Evolutionary conservation across 92 coral and sea anemone genomes (phyloP).

Genomic region (Porites rus): DNA sequence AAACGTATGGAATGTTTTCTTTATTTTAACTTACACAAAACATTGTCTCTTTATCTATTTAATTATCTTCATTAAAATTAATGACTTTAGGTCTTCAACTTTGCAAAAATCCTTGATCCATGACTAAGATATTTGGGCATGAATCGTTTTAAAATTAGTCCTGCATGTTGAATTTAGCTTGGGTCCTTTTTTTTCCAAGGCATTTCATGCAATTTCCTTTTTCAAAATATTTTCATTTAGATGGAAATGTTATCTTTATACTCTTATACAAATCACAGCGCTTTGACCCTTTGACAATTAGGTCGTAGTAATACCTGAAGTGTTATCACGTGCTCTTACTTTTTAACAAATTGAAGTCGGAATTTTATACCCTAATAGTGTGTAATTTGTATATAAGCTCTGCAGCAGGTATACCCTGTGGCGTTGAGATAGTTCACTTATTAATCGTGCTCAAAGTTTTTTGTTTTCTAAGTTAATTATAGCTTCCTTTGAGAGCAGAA

Average conservation of each 20-base stretch:
- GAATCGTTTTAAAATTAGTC: too few species aligned
- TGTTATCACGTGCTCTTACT: too few species aligned
- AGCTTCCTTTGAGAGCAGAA: too few species aligned
- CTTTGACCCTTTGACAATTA: background rate
- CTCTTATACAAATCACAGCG: background rate
- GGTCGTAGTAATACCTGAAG: too few species aligned
- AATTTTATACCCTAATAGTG: too few species aligned
- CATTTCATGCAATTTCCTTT: background rate
- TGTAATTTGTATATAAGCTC: too few species aligned
- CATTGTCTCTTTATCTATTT: background rate
- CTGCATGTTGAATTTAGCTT: too few species aligned
- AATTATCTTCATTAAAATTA: constrained; percentile 30
- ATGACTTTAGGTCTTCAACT: background rate
- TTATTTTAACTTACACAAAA: constrained; percentile 30
- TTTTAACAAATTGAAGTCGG: too few species aligned
- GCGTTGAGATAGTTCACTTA: too few species aligned
- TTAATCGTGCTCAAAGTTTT: too few species aligned
- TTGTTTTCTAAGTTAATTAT: too few species aligned
- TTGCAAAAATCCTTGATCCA: background rate
- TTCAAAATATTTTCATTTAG: constrained; percentile 11
- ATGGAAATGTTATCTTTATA: constrained; percentile 21
- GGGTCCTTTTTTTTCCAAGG: background rate
- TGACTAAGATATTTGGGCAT: background rate
- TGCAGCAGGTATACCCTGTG: too few species aligned
- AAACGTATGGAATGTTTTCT: constrained; percentile 18